phyloP scores from a whole-genome alignment of 2,113 vertebrate genomes.

The Mormyrus lacerda region DNA sequence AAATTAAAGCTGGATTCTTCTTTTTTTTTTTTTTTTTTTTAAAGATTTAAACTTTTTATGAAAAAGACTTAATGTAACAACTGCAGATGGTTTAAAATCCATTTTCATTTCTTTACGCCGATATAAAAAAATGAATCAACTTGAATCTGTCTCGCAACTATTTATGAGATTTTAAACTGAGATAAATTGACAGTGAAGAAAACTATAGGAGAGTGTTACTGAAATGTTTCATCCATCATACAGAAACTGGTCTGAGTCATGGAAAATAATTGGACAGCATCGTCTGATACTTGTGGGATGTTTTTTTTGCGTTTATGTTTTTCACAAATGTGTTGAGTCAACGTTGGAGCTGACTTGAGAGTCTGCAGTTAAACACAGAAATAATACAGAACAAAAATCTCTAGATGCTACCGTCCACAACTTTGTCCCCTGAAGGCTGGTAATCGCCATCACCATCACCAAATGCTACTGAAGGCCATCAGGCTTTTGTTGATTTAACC shows the following conservation, averaged over 20 bases:
- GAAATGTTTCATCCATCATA: not conserved
- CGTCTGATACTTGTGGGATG: not conserved
- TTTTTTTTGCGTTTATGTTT: not conserved
- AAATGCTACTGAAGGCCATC: not conserved
- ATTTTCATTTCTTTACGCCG: not conserved
- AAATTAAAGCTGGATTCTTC: not conserved
- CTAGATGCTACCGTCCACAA: not conserved
- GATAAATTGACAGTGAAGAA: not conserved
- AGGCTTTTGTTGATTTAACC: not conserved
- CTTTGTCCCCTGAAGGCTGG: not conserved
- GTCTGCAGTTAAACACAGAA: not conserved
- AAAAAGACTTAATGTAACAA: not conserved
- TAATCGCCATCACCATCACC: not conserved
- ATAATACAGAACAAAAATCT: not conserved
- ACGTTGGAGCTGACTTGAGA: not conserved
- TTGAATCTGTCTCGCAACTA: not conserved
- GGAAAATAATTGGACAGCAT: not conserved
- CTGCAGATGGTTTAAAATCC: not conserved
- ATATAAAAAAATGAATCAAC: not conserved
- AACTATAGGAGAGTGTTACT: not conserved
- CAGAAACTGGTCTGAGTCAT: not conserved
- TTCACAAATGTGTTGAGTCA: not conserved
- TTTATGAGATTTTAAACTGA: not conserved
- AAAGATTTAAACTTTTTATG: not conserved
- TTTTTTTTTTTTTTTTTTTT: constrained; percentile 2